These are phyloP conservation scores for Agonopterix arenella DNA, from an alignment of 2,888 invertebrate genomes.

Conservation along the genomic window DNA sequence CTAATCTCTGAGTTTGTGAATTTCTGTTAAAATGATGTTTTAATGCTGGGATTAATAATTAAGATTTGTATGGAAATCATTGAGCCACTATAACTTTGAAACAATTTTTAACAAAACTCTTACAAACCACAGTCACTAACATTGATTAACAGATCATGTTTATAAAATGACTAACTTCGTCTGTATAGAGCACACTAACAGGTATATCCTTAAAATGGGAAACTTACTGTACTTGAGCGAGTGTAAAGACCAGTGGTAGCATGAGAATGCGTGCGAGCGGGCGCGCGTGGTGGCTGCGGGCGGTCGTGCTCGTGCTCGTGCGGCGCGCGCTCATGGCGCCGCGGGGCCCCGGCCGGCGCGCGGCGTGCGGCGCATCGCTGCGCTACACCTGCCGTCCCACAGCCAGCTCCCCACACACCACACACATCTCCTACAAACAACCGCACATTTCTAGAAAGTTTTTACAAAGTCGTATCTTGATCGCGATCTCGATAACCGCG, in stretches of 20 bases:
- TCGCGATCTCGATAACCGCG: conserved; percentile 26
- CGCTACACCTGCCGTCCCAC: conserved; percentile 30
- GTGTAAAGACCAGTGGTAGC: conserved; percentile 33
- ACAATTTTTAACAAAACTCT: too few relatives aligned
- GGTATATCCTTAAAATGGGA: too few relatives aligned
- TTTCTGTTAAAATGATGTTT: too few relatives aligned
- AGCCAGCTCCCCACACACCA: conserved; percentile 12
- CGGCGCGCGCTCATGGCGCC: conserved; percentile 67
- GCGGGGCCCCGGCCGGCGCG: conserved; percentile 26
- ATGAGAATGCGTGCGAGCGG: conserved; percentile 32
- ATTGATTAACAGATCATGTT: too few relatives aligned
- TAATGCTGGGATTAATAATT: too few relatives aligned
- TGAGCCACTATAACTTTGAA: too few relatives aligned
- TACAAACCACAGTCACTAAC: too few relatives aligned
- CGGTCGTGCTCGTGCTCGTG: conserved; percentile 41
- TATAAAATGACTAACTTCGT: too few relatives aligned
- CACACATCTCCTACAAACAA: conserved; percentile 10
- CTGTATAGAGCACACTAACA: too few relatives aligned
- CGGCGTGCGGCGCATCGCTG: conserved; percentile 49
- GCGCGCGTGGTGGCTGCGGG: conserved; percentile 25
- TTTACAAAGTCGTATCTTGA: conserved; percentile 22
- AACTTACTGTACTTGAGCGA: conserved; percentile 58
- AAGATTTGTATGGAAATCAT: too few relatives aligned
- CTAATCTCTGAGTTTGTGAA: too few relatives aligned
- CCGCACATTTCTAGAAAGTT: background rate